Conservation (phyloP, 2,888 invertebrate species). For the Hylaea fasciaria region DNA sequence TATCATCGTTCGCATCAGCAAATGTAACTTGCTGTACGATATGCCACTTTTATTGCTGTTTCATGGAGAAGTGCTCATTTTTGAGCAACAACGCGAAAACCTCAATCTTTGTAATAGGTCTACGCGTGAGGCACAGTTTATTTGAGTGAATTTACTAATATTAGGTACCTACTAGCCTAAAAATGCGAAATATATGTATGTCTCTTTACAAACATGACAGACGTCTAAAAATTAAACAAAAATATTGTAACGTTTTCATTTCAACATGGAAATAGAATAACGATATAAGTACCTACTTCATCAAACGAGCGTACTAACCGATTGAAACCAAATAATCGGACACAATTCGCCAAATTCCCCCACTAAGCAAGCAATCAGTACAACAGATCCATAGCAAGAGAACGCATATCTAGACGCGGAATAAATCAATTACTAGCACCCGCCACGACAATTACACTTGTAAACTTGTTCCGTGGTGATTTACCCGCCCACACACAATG, state of each 20-base stretch:
- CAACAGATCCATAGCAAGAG: constrained; percentile 25
- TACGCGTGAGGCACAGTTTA: too few relatives aligned
- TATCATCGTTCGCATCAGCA: constrained; percentile 27
- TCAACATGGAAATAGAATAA: too few relatives aligned
- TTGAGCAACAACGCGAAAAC: too few relatives aligned
- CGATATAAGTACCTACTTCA: too few relatives aligned
- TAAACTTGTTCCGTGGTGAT: constrained; percentile 71
- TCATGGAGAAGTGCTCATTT: not conserved
- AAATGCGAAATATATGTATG: too few relatives aligned
- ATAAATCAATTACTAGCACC: constrained; percentile 78
- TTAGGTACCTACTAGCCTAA: too few relatives aligned
- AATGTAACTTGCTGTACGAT: constrained; percentile 52
- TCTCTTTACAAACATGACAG: too few relatives aligned
- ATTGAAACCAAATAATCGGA: constrained; percentile 18
- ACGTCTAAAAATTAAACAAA: too few relatives aligned
- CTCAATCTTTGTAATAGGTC: too few relatives aligned
- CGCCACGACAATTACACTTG: constrained; percentile 75
- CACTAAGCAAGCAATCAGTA: constrained; percentile 35
- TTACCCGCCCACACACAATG: constrained; percentile 55
- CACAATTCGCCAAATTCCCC: constrained; percentile 26
- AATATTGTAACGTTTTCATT: not conserved
- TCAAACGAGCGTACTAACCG: constrained; percentile 9
- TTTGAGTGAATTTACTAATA: too few relatives aligned
- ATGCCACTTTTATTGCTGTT: constrained; percentile 52
- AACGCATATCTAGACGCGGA: constrained; percentile 52